Evolutionary conservation across 2,888 invertebrate species (phyloP).

Genomic region (Temnothorax rugatulus): DNA sequence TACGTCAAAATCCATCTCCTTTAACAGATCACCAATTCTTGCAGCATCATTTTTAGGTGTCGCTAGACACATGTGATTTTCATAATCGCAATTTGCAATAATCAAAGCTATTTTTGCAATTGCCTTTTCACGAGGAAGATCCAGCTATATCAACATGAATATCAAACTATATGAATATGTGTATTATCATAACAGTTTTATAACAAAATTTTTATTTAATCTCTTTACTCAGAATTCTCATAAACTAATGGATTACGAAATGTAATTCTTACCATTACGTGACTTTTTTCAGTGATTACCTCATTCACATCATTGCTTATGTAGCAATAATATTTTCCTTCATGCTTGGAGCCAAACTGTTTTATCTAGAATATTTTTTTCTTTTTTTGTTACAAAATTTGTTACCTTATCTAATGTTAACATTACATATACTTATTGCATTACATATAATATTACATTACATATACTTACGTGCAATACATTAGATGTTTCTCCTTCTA

Average conservation of each 20-base stretch:
- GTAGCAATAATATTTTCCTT: constrained; percentile 82
- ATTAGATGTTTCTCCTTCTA: constrained; percentile 73
- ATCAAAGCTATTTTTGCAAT: constrained; percentile 82
- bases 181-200: constrained; percentile 14
- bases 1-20: constrained; percentile 81
- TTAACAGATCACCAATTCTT: constrained; percentile 77
- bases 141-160: constrained; percentile 66
- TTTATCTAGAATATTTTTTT: constrained; percentile 68
- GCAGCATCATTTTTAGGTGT: constrained; percentile 82
- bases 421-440: constrained; percentile 58
- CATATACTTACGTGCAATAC: constrained; percentile 71
- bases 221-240: constrained; percentile 6
- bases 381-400: background rate
- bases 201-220: constrained; percentile 15
- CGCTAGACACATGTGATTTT: constrained; percentile 73
- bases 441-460: constrained; percentile 7
- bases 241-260: constrained; percentile 9
- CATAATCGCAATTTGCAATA: constrained; percentile 82
- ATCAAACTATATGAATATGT: constrained; percentile 6
- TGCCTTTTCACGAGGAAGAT: constrained; percentile 78
- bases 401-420: background rate
- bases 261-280: constrained; percentile 75
- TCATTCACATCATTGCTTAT: constrained; percentile 78
- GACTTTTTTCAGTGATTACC: constrained; percentile 74
- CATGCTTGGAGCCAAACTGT: constrained; percentile 74